These are phyloP conservation scores for Tetranychus truncatus DNA, from an alignment of 2,888 invertebrate genomes.

Conservation along the genomic window DNA sequence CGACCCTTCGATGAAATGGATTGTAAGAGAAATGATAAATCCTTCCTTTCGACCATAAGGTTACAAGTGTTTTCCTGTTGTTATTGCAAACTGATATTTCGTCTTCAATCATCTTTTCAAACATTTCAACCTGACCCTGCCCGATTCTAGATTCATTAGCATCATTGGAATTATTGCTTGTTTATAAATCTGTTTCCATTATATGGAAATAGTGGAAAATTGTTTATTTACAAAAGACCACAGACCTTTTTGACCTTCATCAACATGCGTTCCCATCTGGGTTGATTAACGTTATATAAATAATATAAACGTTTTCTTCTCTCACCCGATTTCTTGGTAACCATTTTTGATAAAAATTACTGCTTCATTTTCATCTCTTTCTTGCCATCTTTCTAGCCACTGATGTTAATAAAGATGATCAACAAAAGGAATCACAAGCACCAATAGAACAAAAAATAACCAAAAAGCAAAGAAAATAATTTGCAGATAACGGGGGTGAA, in stretches of 20 bases:
- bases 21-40: not conserved
- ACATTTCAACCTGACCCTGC: too few species aligned
- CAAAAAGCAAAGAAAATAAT: not conserved
- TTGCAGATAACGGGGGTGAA: not conserved
- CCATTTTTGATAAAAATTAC: not conserved
- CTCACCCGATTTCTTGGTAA: not conserved
- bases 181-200: too few species aligned
- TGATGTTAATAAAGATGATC: not conserved
- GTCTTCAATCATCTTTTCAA: not conserved
- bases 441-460: not conserved
- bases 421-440: not conserved
- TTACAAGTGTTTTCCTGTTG: not conserved
- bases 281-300: not conserved
- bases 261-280: not conserved
- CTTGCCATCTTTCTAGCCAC: not conserved
- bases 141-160: too few species aligned
- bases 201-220: not conserved
- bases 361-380: not conserved
- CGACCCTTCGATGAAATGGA: not conserved
- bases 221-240: constrained; percentile 1
- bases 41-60: not conserved
- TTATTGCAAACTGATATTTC: not conserved
- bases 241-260: not conserved
- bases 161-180: too few species aligned
- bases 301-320: not conserved